Conservation (phyloP, 2,797 vertebrate species). For the Notamacropus eugenii region DNA sequence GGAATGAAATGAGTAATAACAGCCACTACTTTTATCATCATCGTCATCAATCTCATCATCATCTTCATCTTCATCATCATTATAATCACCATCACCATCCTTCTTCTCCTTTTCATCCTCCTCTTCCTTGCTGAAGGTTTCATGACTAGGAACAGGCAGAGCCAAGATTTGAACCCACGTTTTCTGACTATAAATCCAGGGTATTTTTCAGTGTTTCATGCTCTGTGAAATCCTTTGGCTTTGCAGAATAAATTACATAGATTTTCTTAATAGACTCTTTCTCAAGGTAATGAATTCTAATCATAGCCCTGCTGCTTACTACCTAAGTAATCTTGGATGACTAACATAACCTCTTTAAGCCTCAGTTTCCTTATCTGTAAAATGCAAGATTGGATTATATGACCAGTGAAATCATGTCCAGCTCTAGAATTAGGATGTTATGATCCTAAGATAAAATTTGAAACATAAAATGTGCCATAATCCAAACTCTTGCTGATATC, state of each 20-base stretch:
- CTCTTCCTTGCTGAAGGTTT: neutral
- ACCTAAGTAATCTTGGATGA: neutral
- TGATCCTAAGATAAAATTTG: neutral
- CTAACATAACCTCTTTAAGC: neutral
- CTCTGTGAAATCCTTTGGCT: neutral
- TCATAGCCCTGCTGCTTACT: neutral
- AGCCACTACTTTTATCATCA: neutral
- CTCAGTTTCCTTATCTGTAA: neutral
- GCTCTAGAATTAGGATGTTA: neutral
- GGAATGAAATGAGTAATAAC: neutral
- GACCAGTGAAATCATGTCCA: neutral
- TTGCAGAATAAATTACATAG: neutral
- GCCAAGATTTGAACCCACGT: neutral
- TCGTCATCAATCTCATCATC: neutral
- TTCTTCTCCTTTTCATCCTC: too few relatives aligned
- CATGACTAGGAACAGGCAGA: neutral
- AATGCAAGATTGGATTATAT: neutral
- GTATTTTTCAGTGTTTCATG: neutral
- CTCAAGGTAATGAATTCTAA: neutral
- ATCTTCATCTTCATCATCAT: too few relatives aligned
- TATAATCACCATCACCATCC: too few relatives aligned
- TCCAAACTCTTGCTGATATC: neutral
- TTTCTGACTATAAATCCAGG: neutral
- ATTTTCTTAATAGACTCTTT: neutral
- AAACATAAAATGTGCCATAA: neutral